Evolutionary conservation across 2,888 invertebrate species (phyloP).

Genomic region (Elysia crispata): DNA sequence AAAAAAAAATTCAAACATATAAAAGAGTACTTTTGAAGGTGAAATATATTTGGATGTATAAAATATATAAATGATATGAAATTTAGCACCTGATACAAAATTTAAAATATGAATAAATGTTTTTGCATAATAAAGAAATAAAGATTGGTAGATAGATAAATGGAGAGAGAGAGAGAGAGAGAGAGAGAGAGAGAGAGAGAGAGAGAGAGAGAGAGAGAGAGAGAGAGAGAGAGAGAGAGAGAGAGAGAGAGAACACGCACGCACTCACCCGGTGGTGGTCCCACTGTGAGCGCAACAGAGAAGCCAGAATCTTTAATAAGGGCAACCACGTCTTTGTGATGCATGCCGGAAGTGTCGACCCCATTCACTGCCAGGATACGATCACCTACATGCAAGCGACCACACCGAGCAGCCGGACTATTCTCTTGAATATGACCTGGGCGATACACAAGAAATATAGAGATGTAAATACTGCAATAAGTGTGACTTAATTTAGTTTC

Average conservation of each 20-base stretch:
- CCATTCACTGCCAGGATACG: slow-evolving; percentile 97
- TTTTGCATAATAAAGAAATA: no score
- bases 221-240: slow-evolving; percentile 11
- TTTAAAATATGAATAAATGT: no score
- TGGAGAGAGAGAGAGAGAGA: neutral
- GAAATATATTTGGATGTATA: no score
- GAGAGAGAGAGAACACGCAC: neutral
- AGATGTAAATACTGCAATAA: slow-evolving; percentile 12
- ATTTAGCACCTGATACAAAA: no score
- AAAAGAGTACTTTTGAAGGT: no score
- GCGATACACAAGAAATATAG: slow-evolving; percentile 21
- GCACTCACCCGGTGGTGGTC: slow-evolving; percentile 71
- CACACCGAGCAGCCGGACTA: slow-evolving; percentile 96
- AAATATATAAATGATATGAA: no score
- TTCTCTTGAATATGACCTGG: slow-evolving; percentile 94
- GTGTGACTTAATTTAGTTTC: slow-evolving; percentile 30
- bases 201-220: slow-evolving; percentile 1
- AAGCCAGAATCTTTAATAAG: slow-evolving; percentile 97
- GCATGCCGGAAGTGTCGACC: slow-evolving; percentile 91
- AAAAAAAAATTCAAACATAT: neutral
- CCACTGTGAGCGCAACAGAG: slow-evolving; percentile 84
- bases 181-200: slow-evolving; percentile 18
- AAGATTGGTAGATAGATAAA: no score
- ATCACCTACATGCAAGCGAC: slow-evolving; percentile 93
- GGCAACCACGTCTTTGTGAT: slow-evolving; percentile 97